Evolutionary conservation across 2,888 invertebrate genomes (phyloP).

Genomic region (Petrolisthes cinctipes): DNA sequence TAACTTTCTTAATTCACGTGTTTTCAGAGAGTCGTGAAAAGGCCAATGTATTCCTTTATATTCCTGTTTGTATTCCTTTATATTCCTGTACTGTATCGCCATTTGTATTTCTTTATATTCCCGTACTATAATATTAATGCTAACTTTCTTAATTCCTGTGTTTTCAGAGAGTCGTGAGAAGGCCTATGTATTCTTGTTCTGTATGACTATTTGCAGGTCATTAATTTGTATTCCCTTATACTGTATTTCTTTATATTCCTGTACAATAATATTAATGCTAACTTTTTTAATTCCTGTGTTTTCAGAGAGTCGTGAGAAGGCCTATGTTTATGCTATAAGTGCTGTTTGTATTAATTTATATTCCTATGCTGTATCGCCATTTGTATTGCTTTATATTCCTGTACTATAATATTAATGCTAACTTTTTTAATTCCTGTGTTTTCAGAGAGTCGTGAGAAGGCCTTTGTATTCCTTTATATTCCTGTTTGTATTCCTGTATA

Average conservation of each 20-base stretch:
- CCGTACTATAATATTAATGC: neutral
- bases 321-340: constrained; percentile 79
- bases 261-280: neutral
- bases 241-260: too few species aligned
- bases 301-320: constrained; percentile 88
- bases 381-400: neutral
- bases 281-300: neutral
- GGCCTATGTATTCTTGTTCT: constrained; percentile 76
- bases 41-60: constrained; percentile 86
- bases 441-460: constrained; percentile 88
- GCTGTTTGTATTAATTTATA: too few species aligned
- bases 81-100: too few species aligned
- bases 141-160: neutral
- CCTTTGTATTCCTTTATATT: constrained; percentile 74
- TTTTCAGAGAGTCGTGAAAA: constrained; percentile 87
- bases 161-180: constrained; percentile 87
- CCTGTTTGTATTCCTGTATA: constrained; percentile 72
- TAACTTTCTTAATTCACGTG: neutral
- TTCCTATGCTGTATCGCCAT: constrained; percentile 91
- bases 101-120: constrained; percentile 7
- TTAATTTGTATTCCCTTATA: too few species aligned
- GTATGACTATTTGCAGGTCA: constrained; percentile 67
- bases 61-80: constrained; percentile 74
- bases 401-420: neutral
- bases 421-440: neutral